Conservation (phyloP, 1,140 invertebrate genomes). For the Orchesella cincta region DNA sequence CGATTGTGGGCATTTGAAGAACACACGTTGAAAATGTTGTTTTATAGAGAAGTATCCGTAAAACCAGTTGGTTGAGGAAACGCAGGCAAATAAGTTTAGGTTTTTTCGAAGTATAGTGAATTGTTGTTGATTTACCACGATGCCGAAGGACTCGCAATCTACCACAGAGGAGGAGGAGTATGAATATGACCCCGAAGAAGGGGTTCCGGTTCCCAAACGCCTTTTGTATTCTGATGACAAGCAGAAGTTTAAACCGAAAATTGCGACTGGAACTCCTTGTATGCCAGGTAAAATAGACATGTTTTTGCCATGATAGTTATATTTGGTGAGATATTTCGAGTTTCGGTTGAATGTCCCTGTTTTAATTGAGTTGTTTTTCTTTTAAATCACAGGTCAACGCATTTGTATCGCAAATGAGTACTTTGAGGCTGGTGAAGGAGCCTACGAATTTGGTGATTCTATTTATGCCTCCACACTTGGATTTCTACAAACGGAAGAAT, state of each 20-base stretch:
- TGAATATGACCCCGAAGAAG: slow-evolving; percentile 32
- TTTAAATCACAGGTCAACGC: slow-evolving; percentile 41
- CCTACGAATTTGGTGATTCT: slow-evolving; percentile 47
- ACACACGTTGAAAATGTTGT: no score
- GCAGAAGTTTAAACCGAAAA: slow-evolving; percentile 30
- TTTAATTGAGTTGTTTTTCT: neutral
- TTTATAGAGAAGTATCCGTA: no score
- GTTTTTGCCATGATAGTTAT: neutral
- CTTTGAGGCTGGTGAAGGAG: slow-evolving; percentile 49
- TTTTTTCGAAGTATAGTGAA: no score
- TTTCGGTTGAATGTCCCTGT: neutral
- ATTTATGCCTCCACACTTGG: slow-evolving; percentile 46
- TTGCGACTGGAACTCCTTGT: slow-evolving; percentile 18
- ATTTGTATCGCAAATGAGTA: slow-evolving; percentile 48
- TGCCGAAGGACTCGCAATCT: no score
- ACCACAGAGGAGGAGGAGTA: slow-evolving; percentile 17
- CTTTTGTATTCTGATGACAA: slow-evolving; percentile 13
- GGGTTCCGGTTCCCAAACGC: slow-evolving; percentile 10
- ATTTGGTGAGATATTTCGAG: neutral
- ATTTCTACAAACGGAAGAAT: slow-evolving; percentile 37
- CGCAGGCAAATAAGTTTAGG: neutral
- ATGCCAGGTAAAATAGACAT: slow-evolving; percentile 27
- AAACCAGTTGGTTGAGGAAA: neutral
- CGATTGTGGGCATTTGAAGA: no score
- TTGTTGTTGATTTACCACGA: no score